Conservation (phyloP, 2,888 invertebrate genomes). For the Drosophila anomalata region DNA sequence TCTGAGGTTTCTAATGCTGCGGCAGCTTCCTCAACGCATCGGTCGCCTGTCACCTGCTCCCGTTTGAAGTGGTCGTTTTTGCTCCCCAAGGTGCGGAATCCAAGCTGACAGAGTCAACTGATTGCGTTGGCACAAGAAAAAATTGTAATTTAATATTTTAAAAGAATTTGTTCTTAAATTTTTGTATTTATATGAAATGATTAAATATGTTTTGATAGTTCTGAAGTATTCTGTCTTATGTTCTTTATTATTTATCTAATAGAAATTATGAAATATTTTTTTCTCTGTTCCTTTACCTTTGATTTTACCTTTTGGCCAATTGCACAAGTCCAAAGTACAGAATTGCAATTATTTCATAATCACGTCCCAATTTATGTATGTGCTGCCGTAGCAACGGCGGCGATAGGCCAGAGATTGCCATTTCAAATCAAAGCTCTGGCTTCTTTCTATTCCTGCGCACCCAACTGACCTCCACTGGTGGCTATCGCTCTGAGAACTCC, state of each 20-base stretch:
- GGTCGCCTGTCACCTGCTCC: constrained; percentile 71
- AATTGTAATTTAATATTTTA: no score
- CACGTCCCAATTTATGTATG: constrained; percentile 81
- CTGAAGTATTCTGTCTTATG: not conserved
- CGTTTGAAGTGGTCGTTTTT: constrained; percentile 46
- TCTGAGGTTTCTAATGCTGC: constrained; percentile 4
- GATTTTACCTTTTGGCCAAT: constrained; percentile 37
- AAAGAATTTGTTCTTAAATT: not conserved
- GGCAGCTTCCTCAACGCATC: constrained; percentile 30
- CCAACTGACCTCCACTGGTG: constrained; percentile 66
- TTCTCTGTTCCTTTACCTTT: constrained; percentile 2
- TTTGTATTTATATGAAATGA: not conserved
- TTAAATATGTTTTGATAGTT: not conserved
- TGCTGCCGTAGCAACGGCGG: constrained; percentile 43
- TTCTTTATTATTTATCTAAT: not conserved
- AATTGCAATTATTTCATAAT: constrained; percentile 79
- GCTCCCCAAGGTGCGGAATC: constrained; percentile 48
- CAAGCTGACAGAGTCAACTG: constrained; percentile 19
- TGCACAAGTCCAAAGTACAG: constrained; percentile 66
- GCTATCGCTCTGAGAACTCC: constrained; percentile 63
- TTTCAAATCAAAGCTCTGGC: constrained; percentile 68
- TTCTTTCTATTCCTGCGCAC: constrained; percentile 74
- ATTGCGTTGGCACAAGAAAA: constrained; percentile 36
- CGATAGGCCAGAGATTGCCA: constrained; percentile 54
- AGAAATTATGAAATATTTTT: not conserved